Evolutionary conservation across 2,797 vertebrate genomes (phyloP).

Genomic region (Rousettus madagascariensis): DNA sequence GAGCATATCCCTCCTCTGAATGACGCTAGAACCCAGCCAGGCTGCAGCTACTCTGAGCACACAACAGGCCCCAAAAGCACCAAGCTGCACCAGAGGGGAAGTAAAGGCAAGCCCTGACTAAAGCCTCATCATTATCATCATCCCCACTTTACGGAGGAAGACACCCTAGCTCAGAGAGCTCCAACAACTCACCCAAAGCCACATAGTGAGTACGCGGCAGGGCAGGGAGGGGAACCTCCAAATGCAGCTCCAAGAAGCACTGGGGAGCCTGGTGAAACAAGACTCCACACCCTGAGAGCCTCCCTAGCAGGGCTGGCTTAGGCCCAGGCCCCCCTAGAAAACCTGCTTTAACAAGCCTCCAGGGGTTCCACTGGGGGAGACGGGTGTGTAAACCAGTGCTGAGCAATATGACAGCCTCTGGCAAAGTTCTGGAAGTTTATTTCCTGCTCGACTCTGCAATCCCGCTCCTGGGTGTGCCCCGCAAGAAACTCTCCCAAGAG

Average conservation of each 20-base stretch:
- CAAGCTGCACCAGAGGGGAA: background rate
- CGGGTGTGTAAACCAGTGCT: background rate
- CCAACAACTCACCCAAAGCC: background rate
- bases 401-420: background rate
- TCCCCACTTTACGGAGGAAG: background rate
- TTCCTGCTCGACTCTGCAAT: background rate
- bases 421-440: background rate
- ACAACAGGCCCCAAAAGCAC: background rate
- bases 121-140: background rate
- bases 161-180: background rate
- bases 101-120: background rate
- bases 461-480: rapidly evolving
- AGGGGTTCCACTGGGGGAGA: background rate
- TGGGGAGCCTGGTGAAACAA: background rate
- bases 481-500: background rate
- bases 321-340: background rate
- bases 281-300: background rate
- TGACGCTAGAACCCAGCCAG: background rate
- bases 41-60: background rate
- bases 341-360: background rate
- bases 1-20: background rate
- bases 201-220: background rate
- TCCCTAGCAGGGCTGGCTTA: background rate
- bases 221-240: background rate
- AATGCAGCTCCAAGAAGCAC: background rate